Percentiles rank a stretch among this genome's conserved stretches.
These are phyloP conservation scores for Sminthurides aquaticus DNA, from an alignment of 2,888 invertebrate species.

Conservation along the genomic window DNA sequence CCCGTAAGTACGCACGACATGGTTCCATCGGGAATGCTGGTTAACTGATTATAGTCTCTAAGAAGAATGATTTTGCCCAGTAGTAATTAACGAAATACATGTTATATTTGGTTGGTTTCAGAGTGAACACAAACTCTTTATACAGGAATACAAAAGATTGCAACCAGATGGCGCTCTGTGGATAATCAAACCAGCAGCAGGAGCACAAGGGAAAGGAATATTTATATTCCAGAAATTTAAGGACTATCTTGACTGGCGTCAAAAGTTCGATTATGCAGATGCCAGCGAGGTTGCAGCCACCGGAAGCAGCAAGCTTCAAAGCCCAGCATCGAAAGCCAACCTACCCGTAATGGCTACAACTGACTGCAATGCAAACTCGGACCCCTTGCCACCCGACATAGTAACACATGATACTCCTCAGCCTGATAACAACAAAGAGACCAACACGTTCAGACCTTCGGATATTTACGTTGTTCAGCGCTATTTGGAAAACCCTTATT, in stretches of 20 bases:
- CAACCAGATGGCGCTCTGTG: conserved; percentile 52
- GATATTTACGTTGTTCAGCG: conserved; percentile 65
- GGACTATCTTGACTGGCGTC: conserved; percentile 33
- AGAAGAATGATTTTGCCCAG: too few relatives aligned
- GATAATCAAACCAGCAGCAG: conserved; percentile 59
- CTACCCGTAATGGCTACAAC: too few relatives aligned
- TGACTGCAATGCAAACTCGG: too few relatives aligned
- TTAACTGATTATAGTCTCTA: too few relatives aligned
- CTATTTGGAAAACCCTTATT: conserved; percentile 72
- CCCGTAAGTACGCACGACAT: too few relatives aligned
- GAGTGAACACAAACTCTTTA: conserved; percentile 56
- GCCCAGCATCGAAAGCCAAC: too few relatives aligned
- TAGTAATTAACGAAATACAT: too few relatives aligned
- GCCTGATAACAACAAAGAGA: conserved; percentile 4
- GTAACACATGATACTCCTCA: not conserved
- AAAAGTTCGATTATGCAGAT: conserved; percentile 23
- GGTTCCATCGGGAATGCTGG: too few relatives aligned
- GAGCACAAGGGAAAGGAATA: conserved; percentile 57
- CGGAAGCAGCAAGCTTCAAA: not conserved
- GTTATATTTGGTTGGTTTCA: conserved; percentile 40
- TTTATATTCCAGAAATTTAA: conserved; percentile 54
- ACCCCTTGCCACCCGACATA: too few relatives aligned
- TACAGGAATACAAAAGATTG: conserved; percentile 55
- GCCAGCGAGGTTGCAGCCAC: not conserved
- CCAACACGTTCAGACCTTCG: conserved; percentile 6